Evolutionary conservation across 2,888 invertebrate species (phyloP), one percentile per base, ranked within the genome.

Genomic region (Dichetophora obliterata): DNA sequence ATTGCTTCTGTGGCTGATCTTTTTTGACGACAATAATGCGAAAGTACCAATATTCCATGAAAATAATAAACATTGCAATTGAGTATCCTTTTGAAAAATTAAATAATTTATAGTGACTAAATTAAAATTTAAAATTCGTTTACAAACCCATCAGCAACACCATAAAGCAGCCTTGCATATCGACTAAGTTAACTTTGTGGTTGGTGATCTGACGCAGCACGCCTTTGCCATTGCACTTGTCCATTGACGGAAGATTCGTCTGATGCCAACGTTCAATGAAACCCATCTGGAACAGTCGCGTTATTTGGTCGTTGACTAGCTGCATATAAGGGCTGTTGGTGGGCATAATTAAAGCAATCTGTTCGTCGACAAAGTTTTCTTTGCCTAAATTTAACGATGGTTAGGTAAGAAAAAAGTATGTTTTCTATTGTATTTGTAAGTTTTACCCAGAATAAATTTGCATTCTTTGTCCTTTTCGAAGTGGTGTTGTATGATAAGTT

Each of bases 141-240:
- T 31, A 22, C 27, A 86, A 91, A 95, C 96, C 96, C 74, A 96
- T 89, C 74, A 95, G 91, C 3, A 97, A 90, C 0, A 97, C 94
- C 83, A 96, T 94, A 89, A 97, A 97, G 34, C 96, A 96, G 14
- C 97, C 97, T 88, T 97, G 96, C 96, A 97, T 97, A 84, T 97
- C 97, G 72, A 94, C 92, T 82, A 97, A 91, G 87, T 96, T 95
- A 59, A 97, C 97, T 52, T 95, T 96, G 84, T 96, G 95, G 86
- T 95, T 96, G 79, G 93, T 93, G n/a, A 93, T 94, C 88, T 94
- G 94, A 0, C 93, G 90, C 16, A 90, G 88, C 24, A 91, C 88
- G 1, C 91, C 91, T 69, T 91, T 91, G 86, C 92, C 93, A 92
- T 92, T 95, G 85, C 97, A 97, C 79, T 93, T 93, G 88, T 96